Evolutionary conservation across 2,797 vertebrate genomes (phyloP).

Genomic region (Microctenopoma stevenorrisi): DNA sequence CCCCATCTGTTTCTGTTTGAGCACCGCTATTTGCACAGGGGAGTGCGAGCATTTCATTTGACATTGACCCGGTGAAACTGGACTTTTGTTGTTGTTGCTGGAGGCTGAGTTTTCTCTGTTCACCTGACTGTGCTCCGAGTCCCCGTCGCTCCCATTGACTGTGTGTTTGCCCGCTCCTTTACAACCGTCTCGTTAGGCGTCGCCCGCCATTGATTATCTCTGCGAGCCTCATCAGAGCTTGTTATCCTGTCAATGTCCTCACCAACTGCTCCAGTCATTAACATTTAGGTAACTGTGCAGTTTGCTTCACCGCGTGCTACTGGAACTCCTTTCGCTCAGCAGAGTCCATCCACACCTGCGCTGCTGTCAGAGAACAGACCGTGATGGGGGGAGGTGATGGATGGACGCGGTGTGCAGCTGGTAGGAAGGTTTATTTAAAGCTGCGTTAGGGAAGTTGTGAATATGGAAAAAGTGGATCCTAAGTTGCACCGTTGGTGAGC

Average conservation of each 20-base stretch:
- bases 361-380: constrained; percentile 45
- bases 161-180: constrained; percentile 6
- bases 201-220: constrained; percentile 54
- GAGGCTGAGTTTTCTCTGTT: constrained; percentile 39
- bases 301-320: constrained; percentile 55
- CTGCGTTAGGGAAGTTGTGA: not conserved
- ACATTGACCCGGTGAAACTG: constrained; percentile 19
- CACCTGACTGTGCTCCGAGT: constrained; percentile 20
- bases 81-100: not conserved
- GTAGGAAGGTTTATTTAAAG: not conserved
- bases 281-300: constrained; percentile 32
- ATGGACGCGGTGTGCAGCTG: constrained; percentile 8
- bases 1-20: constrained; percentile 33
- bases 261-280: constrained; percentile 55
- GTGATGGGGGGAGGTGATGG: constrained; percentile 19
- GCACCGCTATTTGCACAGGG: not conserved
- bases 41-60: constrained; percentile 24
- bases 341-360: constrained; percentile 42
- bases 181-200: constrained; percentile 17
- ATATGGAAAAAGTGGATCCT: not conserved
- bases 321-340: constrained; percentile 27
- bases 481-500: too few species aligned
- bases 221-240: constrained; percentile 47
- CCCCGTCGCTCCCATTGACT: constrained; percentile 22
- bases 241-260: constrained; percentile 61